Evolutionary conservation across 2,888 invertebrate species (phyloP), one percentile per base, ranked within the genome.

Genomic region (Abrostola triplasia): DNA sequence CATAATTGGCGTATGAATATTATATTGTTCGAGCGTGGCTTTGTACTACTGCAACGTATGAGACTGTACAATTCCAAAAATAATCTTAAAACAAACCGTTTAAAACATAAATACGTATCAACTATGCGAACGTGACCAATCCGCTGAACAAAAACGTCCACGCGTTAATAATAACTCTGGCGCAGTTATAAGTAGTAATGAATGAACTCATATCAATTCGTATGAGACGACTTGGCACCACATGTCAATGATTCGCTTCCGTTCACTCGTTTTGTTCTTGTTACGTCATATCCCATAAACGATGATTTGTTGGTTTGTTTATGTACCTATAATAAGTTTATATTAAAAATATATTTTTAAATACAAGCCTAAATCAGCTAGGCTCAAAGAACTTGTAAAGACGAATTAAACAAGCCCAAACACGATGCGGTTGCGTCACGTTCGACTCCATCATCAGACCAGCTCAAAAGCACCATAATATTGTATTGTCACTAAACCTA

Each of bases 191-290:
- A 78, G 76, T 64, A 75, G 77, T 86, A 86, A 90, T 90, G 90
- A 90, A 90, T 89, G 88, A 90, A 92, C 91, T 90, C 90, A 88
- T 92, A 86, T 88, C 86, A 89, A 88, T 88, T 88, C 81, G 84
- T 82, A 73, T 84, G 89, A 90, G 87, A 88, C 88, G 79, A 80
- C 80, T 73, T 74, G 87, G 80, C 84, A 81, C 86, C 88, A 88
- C 84, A 83, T 88, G 88, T 73, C 77, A 72, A 69, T 77, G 73
- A 53, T 58, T 53, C 79, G 86, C 87, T 87, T 76, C 78, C 73
- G 74, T 73, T 76, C 75, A 61, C 48, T 70, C 50, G 66, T 53
- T 77, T 79, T 77, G 70, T 70, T 69, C 68, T 53, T 65, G 12
- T 73, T 67, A 44, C 64, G 24, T 66, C 76, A 73, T 60, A 61